These are phyloP conservation scores for Palloptera scutellata DNA, from an alignment of 2,888 invertebrate species.

Conservation along the genomic window DNA sequence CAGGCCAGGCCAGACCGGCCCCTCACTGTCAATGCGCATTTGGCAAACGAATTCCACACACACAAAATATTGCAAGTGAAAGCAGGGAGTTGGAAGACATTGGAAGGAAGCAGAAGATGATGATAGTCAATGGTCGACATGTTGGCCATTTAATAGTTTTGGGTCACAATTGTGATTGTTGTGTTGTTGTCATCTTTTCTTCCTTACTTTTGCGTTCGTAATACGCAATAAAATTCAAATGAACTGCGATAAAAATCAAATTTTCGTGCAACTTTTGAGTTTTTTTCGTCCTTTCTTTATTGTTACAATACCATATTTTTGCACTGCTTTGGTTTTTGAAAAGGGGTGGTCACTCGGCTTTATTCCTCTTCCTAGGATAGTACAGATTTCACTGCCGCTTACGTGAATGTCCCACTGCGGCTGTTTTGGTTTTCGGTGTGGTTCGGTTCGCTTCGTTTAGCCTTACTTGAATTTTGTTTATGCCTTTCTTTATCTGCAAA, in stretches of 20 bases:
- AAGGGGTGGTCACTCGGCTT: background rate
- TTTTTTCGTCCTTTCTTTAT: background rate
- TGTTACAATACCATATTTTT: background rate
- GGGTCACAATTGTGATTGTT: slow-evolving; percentile 19
- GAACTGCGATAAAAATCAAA: slow-evolving; percentile 62
- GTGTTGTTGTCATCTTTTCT: slow-evolving; percentile 6
- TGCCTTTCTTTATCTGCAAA: slow-evolving; percentile 14
- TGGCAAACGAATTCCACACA: background rate
- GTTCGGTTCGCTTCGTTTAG: slow-evolving; percentile 23
- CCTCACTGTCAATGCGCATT: slow-evolving; percentile 34
- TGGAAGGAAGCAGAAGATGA: background rate
- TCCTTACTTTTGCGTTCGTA: no score
- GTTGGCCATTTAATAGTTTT: slow-evolving; percentile 51
- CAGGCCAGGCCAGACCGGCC: slow-evolving; percentile 30
- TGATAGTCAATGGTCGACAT: slow-evolving; percentile 10
- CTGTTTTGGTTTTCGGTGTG: slow-evolving; percentile 40
- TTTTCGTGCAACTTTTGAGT: slow-evolving; percentile 45
- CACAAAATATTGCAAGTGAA: no score
- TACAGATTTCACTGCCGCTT: slow-evolving; percentile 13
- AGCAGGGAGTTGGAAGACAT: background rate
- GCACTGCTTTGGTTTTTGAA: background rate
- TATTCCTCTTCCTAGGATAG: background rate
- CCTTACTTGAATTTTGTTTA: slow-evolving; percentile 36
- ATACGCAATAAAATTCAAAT: slow-evolving; percentile 62
- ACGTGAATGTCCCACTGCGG: slow-evolving; percentile 35